These are phyloP conservation scores for Macquaria ambigua DNA, from an alignment of 2,113 vertebrate species.

Conservation along the genomic window DNA sequence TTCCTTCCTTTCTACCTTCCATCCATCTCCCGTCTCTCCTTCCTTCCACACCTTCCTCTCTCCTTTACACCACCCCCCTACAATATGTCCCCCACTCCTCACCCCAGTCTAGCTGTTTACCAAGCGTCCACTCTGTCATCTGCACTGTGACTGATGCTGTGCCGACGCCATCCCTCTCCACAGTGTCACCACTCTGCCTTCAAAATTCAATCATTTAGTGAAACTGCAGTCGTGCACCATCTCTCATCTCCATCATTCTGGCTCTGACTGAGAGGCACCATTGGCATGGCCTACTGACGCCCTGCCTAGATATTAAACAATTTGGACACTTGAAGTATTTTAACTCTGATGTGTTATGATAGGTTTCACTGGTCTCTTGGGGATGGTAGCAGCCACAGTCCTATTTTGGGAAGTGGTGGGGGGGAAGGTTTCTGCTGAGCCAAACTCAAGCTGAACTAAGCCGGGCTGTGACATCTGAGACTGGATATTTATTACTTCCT, in stretches of 20 bases:
- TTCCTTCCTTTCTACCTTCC: slow-evolving; percentile 11
- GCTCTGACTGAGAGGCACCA: slow-evolving; percentile 54
- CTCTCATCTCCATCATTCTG: slow-evolving; percentile 61
- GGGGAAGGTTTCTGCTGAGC: slow-evolving; percentile 21
- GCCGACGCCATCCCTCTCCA: slow-evolving; percentile 65
- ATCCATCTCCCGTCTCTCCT: slow-evolving; percentile 1
- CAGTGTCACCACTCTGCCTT: slow-evolving; percentile 70
- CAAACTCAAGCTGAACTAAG: slow-evolving; percentile 13
- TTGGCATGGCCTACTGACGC: slow-evolving; percentile 55
- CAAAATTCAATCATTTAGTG: slow-evolving; percentile 80
- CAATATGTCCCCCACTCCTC: slow-evolving; percentile 27
- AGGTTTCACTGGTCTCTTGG: slow-evolving; percentile 63
- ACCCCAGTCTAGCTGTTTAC: slow-evolving; percentile 55
- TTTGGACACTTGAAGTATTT: slow-evolving; percentile 74
- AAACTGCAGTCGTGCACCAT: slow-evolving; percentile 62
- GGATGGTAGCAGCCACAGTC: slow-evolving; percentile 40
- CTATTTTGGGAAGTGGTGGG: slow-evolving; percentile 45
- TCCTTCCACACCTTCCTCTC: slow-evolving; percentile 2
- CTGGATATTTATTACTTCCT: slow-evolving; percentile 32
- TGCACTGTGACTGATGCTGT: slow-evolving; percentile 67
- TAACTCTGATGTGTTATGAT: slow-evolving; percentile 73
- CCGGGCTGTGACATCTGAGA: slow-evolving; percentile 29
- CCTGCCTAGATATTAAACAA: slow-evolving; percentile 64
- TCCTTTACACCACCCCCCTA: not conserved
- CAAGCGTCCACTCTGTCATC: slow-evolving; percentile 57